phyloP scores from a whole-genome alignment of 2,797 vertebrate genomes.

The Macropodus opercularis region DNA sequence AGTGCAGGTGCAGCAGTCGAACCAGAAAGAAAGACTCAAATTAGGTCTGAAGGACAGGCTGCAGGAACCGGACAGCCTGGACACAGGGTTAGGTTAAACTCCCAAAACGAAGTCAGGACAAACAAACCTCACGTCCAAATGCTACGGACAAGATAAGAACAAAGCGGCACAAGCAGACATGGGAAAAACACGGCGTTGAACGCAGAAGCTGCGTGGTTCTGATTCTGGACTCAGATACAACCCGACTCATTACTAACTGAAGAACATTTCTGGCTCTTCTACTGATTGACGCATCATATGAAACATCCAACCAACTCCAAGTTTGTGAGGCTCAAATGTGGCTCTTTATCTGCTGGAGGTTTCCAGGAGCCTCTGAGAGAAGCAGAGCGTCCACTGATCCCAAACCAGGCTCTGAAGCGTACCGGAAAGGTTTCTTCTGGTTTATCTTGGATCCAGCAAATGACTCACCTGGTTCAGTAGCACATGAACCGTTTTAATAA shows the following conservation, averaged over 20 bases:
- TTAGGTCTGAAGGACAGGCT: background rate
- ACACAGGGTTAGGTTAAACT: too few species aligned
- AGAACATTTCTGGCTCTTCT: too few species aligned
- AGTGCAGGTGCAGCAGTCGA: slow-evolving; percentile 13
- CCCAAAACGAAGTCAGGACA: too few species aligned
- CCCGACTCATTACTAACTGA: too few species aligned
- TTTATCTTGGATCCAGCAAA: background rate
- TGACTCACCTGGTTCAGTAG: too few species aligned
- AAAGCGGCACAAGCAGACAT: too few species aligned
- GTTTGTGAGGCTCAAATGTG: background rate
- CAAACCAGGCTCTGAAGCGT: background rate
- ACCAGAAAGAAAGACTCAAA: background rate
- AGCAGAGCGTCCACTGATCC: background rate
- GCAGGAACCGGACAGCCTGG: too few species aligned
- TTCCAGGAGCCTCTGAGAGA: background rate
- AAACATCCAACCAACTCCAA: background rate
- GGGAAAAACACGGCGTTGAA: too few species aligned
- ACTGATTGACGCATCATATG: background rate
- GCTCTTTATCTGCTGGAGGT: background rate
- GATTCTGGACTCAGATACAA: too few species aligned
- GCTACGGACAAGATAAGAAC: too few species aligned
- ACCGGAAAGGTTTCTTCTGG: background rate
- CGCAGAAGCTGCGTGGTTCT: too few species aligned
- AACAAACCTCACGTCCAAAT: too few species aligned
- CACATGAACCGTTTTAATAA: background rate